Conservation (phyloP, 1,140 invertebrate genomes). For the Aphis gossypii region DNA sequence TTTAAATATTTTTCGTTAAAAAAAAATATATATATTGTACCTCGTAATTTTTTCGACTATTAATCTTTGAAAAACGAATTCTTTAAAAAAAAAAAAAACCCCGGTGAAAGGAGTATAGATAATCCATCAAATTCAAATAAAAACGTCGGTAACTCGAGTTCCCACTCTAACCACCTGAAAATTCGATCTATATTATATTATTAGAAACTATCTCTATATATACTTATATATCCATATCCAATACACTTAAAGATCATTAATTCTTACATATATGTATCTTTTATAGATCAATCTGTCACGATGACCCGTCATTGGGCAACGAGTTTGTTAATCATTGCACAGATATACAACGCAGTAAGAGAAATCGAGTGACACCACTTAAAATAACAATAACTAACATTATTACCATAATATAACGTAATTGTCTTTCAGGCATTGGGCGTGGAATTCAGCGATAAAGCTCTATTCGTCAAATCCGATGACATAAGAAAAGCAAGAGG, state of each 20-base stretch:
- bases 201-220: not conserved
- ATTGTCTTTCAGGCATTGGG: constrained; percentile 3
- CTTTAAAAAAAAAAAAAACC: not conserved
- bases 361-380: not conserved
- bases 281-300: constrained; percentile 39
- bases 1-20: not conserved
- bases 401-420: not conserved
- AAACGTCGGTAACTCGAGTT: not conserved
- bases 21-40: not conserved
- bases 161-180: not conserved
- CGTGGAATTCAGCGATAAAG: not conserved
- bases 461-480: constrained; percentile 50
- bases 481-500: constrained; percentile 54
- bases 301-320: constrained; percentile 47
- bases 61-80: constrained; percentile 36
- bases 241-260: not conserved
- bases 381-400: not conserved
- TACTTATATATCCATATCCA: not conserved
- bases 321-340: constrained; percentile 26
- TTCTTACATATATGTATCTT: not conserved
- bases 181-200: constrained; percentile 1
- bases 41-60: not conserved
- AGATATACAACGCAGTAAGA: constrained; percentile 27
- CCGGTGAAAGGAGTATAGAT: not conserved
- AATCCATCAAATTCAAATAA: constrained; percentile 24